These are phyloP conservation scores for Forbesichthys agassizii DNA, from an alignment of 2,113 vertebrate genomes.

Conservation along the genomic window DNA sequence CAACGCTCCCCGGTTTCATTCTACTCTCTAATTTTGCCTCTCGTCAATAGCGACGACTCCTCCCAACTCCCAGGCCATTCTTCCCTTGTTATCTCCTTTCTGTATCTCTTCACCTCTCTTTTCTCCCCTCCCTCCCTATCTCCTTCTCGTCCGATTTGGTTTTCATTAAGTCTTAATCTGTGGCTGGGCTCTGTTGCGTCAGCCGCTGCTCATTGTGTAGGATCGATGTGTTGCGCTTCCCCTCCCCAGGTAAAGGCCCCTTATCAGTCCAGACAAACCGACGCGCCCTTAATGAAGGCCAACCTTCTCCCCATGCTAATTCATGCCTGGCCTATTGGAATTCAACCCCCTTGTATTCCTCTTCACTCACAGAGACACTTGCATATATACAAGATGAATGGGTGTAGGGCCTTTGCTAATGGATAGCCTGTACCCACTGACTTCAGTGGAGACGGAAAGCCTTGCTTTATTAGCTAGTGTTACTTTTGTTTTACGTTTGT, in stretches of 20 bases:
- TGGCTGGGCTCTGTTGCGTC: conserved; percentile 48
- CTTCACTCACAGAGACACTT: conserved; percentile 24
- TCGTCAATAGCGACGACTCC: conserved; percentile 36
- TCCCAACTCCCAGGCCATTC: conserved; percentile 26
- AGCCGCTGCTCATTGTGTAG: conserved; percentile 60
- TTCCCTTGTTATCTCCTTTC: conserved; percentile 33
- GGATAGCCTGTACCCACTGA: not conserved
- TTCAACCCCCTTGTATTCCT: conserved; percentile 32
- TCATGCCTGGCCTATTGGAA: conserved; percentile 42
- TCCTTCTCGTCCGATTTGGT: conserved; percentile 56
- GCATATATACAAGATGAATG: conserved; percentile 7
- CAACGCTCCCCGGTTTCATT: conserved; percentile 5
- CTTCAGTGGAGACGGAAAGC: not conserved
- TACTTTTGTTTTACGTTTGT: not conserved
- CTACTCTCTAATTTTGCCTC: conserved; percentile 34
- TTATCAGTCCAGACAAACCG: conserved; percentile 68
- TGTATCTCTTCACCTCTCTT: not conserved
- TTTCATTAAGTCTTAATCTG: conserved; percentile 75
- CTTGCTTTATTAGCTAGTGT: conserved; percentile 23
- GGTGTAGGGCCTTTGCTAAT: conserved; percentile 2
- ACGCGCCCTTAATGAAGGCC: conserved; percentile 63
- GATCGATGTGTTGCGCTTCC: conserved; percentile 59
- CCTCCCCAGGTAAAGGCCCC: conserved; percentile 40
- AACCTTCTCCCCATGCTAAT: conserved; percentile 65
- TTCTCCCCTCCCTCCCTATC: conserved; percentile 16